Evolutionary conservation across 2,797 vertebrate species (phyloP).

Genomic region (Dermochelys coriacea): DNA sequence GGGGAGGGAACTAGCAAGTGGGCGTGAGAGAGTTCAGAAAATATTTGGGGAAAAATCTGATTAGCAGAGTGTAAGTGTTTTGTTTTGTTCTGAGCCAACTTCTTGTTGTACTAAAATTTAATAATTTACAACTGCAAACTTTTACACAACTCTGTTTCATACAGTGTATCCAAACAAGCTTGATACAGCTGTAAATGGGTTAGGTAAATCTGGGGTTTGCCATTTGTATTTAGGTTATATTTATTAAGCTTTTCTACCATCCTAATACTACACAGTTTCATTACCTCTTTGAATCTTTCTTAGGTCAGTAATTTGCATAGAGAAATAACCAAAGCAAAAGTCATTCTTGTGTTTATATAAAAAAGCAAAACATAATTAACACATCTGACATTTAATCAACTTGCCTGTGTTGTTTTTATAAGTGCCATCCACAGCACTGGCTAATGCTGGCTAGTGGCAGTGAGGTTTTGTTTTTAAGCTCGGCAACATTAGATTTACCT

Average conservation of each 20-base stretch:
- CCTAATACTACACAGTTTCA: not conserved
- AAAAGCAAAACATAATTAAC: not conserved
- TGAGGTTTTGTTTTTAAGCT: not conserved
- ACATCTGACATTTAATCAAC: not conserved
- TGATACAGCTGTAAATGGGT: not conserved
- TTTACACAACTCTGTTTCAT: not conserved
- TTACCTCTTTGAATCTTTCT: not conserved
- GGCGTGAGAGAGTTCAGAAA: not conserved
- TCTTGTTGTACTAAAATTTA: not conserved
- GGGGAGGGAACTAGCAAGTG: not conserved
- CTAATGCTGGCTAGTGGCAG: not conserved
- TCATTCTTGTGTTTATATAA: not conserved
- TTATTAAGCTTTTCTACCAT: not conserved
- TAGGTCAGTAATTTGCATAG: not conserved
- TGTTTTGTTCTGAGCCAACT: not conserved
- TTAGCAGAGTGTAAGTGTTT: not conserved
- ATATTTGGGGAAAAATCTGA: not conserved
- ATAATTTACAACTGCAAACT: not conserved
- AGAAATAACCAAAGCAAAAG: not conserved
- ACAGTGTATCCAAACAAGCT: not conserved
- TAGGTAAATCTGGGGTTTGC: not conserved
- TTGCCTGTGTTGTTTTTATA: accelerated
- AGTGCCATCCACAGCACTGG: not conserved
- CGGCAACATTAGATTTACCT: not conserved
- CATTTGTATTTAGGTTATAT: not conserved